Conservation (phyloP, 2,888 invertebrate species). For the Heliothis peltigera region DNA sequence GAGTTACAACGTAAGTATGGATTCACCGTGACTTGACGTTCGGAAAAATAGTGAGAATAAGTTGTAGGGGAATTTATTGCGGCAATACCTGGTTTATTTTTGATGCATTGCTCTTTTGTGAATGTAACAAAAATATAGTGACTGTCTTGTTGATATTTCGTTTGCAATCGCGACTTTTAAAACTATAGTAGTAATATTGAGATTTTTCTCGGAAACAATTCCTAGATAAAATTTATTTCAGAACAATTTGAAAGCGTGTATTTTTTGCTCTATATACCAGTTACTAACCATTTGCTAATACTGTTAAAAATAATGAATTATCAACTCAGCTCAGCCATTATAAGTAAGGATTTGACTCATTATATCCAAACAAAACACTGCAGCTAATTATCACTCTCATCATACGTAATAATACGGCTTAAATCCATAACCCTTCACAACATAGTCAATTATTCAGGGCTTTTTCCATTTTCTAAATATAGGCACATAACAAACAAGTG, state of each 20-base stretch:
- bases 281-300: too few relatives aligned
- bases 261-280: too few relatives aligned
- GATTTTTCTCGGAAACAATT: neutral
- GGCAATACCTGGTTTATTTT: neutral
- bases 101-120: slow-evolving; percentile 1
- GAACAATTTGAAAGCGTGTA: too few relatives aligned
- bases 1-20: slow-evolving; percentile 26
- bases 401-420: neutral
- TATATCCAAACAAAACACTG: neutral
- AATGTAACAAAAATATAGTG: neutral
- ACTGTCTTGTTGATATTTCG: neutral
- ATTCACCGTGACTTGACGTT: slow-evolving; percentile 16
- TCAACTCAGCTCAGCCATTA: neutral
- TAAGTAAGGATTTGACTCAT: neutral
- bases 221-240: neutral
- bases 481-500: neutral
- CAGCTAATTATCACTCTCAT: neutral
- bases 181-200: neutral
- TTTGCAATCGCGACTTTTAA: neutral
- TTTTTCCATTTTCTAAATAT: slow-evolving; percentile 1
- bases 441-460: slow-evolving; percentile 1
- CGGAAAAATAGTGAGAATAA: slow-evolving; percentile 29
- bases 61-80: slow-evolving; percentile 5
- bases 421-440: slow-evolving; percentile 1
- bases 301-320: too few relatives aligned